Percentiles rank a stretch among this genome's conserved stretches.
Evolutionary conservation across 2,113 vertebrate genomes (phyloP).

Genomic region (Triplophysa rosa): DNA sequence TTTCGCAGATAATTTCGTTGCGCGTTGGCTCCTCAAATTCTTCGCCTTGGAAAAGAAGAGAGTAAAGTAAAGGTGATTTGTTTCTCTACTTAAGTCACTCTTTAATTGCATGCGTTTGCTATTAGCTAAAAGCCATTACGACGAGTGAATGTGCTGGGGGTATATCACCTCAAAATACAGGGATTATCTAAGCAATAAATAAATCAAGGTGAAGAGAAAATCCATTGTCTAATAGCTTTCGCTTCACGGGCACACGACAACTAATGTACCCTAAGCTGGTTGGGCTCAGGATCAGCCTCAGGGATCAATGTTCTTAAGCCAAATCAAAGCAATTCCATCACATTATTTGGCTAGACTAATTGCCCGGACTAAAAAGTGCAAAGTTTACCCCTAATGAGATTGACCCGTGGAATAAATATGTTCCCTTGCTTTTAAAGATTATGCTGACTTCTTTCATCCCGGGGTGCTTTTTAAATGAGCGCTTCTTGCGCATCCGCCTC

Average conservation of each 20-base stretch:
- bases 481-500: not conserved
- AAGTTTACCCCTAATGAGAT: slow-evolving; percentile 32
- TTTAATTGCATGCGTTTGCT: slow-evolving; percentile 45
- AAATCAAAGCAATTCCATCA: slow-evolving; percentile 47
- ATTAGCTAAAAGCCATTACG: slow-evolving; percentile 40
- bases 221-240: slow-evolving; percentile 58
- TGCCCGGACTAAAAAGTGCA: slow-evolving; percentile 40
- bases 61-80: not conserved
- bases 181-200: slow-evolving; percentile 47
- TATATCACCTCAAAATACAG: slow-evolving; percentile 44
- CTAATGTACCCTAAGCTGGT: slow-evolving; percentile 57
- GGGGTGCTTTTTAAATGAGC: slow-evolving; percentile 10
- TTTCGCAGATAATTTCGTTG: not conserved
- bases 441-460: slow-evolving; percentile 16
- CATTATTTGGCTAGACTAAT: slow-evolving; percentile 48
- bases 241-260: slow-evolving; percentile 53
- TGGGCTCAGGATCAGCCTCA: slow-evolving; percentile 50
- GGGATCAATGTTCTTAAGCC: slow-evolving; percentile 48
- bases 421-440: slow-evolving; percentile 36
- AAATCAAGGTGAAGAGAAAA: slow-evolving; percentile 58
- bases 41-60: not conserved
- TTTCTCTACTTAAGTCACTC: slow-evolving; percentile 10
- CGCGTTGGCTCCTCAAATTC: not conserved
- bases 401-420: slow-evolving; percentile 45
- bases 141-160: not conserved